phyloP scores from a whole-genome alignment of 2,888 invertebrate genomes.

The Nysson spinosus region DNA sequence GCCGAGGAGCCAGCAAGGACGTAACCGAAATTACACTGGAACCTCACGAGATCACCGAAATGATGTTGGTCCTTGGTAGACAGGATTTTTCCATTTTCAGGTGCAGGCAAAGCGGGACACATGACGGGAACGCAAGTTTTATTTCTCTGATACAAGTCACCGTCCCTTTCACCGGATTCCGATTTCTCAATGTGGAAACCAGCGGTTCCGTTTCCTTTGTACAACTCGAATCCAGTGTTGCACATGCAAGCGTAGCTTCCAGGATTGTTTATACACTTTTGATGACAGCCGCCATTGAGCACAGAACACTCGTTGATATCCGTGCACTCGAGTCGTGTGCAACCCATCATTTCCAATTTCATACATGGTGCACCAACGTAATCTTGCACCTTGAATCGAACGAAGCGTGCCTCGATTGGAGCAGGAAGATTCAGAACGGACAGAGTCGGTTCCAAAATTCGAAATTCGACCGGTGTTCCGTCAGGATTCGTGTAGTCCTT shows the following conservation, averaged over 20 bases:
- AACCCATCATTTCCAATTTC: conserved; percentile 94
- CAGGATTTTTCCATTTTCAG: conserved; percentile 91
- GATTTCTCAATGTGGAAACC: conserved; percentile 88
- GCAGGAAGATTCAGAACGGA: conserved; percentile 93
- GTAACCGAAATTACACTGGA: conserved; percentile 97
- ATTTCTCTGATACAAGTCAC: conserved; percentile 92
- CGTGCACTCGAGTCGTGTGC: conserved; percentile 91
- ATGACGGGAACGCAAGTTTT: conserved; percentile 97
- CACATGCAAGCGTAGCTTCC: conserved; percentile 94
- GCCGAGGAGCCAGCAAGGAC: conserved; percentile 93
- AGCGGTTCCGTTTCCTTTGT: conserved; percentile 92
- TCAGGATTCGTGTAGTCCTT: conserved; percentile 95
- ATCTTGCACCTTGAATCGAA: conserved; percentile 90
- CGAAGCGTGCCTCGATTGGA: conserved; percentile 93
- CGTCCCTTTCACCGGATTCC: conserved; percentile 92
- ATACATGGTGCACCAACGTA: conserved; percentile 93
- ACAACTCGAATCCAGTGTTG: conserved; percentile 94
- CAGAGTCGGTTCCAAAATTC: conserved; percentile 92
- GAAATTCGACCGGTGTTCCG: conserved; percentile 94
- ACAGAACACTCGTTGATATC: conserved; percentile 93
- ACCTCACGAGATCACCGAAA: conserved; percentile 92
- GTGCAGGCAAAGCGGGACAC: conserved; percentile 87
- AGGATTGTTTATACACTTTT: conserved; percentile 93
- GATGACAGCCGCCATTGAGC: conserved; percentile 94
- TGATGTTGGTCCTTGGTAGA: conserved; percentile 90